Percentiles rank a stretch among this genome's conserved stretches.
Conservation (phyloP, 2,113 vertebrate genomes). For the Thryonomys swinderianus region DNA sequence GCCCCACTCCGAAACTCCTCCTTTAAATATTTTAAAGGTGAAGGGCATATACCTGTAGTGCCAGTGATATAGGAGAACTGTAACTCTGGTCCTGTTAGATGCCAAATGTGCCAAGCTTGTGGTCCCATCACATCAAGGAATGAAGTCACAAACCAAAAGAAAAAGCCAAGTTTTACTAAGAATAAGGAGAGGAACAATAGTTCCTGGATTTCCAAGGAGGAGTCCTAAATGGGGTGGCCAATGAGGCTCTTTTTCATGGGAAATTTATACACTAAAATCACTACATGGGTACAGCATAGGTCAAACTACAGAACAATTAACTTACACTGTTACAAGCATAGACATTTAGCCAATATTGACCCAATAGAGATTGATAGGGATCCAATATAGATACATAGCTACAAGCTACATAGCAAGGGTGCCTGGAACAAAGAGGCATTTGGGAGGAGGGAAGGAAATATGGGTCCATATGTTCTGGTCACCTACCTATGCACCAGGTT, state of each 20-base stretch:
- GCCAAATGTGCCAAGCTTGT: background rate
- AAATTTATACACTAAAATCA: background rate
- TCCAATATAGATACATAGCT: background rate
- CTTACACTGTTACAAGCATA: background rate
- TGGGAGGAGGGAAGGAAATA: background rate
- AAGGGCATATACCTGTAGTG: background rate
- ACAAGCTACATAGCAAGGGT: background rate
- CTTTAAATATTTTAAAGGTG: background rate
- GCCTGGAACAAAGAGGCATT: background rate
- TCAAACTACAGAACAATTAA: background rate
- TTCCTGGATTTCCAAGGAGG: background rate
- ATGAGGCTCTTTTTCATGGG: background rate
- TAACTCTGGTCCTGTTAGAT: background rate
- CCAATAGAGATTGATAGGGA: background rate
- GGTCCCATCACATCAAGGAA: background rate
- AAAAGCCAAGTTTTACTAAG: background rate
- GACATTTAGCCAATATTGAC: background rate
- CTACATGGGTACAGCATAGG: background rate
- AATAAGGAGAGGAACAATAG: background rate
- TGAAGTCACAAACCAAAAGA: background rate
- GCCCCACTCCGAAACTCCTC: background rate
- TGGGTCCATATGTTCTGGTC: background rate
- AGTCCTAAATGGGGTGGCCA: background rate
- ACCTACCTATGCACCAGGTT: background rate
- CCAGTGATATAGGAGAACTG: background rate